Evolutionary conservation across 1,140 invertebrate genomes (phyloP), one percentile per base, ranked within the genome.

Genomic region (Drosophila kurseongensis): DNA sequence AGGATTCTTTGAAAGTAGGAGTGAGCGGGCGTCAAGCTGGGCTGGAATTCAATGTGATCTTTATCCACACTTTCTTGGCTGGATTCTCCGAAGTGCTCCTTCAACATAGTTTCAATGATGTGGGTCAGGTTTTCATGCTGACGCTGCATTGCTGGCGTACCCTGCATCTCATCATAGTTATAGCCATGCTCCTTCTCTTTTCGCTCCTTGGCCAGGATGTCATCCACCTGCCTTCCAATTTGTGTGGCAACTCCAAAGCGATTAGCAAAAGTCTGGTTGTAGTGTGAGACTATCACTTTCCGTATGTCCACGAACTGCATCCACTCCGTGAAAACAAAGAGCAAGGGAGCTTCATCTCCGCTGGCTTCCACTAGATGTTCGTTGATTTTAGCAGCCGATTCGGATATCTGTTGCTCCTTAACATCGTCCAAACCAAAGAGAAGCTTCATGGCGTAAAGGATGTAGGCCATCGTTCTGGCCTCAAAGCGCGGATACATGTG

Each of bases 251-350:
- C 60, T 0, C 74, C 63, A 14, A 75, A 91, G 13, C 82, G 89
- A 0, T 44, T 47, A 1, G 85, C 93, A 10, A 94, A 94, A 16
- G 94, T 94, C 74, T 93, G 93, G 82, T 95, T 94, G 58, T 93
- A 80, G 36, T 93, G 91, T 0, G 90, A 71, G 2, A 96, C 68
- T 41, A 95, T 85, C 4, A 86, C 67, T 55, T 93, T 93, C 6
- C 95, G 93, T 80, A 94, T 94, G 68, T 94, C 93, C 2, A 95
- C 93, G 75, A 94, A 95, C 41, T 93, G 75, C 67, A 95, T 93
- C 95, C 95, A 96, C 29, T 95, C 93, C 10, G 92, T 88, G 78
- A 94, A 94, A 55, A 94, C 94, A 78, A 96, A 96, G 14, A 95
- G 92, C 45, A 92, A 92, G 2, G 80, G 50, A 23, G 38, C 47